phyloP scores from a whole-genome alignment of 2,113 vertebrate genomes.

The Promerops cafer region DNA sequence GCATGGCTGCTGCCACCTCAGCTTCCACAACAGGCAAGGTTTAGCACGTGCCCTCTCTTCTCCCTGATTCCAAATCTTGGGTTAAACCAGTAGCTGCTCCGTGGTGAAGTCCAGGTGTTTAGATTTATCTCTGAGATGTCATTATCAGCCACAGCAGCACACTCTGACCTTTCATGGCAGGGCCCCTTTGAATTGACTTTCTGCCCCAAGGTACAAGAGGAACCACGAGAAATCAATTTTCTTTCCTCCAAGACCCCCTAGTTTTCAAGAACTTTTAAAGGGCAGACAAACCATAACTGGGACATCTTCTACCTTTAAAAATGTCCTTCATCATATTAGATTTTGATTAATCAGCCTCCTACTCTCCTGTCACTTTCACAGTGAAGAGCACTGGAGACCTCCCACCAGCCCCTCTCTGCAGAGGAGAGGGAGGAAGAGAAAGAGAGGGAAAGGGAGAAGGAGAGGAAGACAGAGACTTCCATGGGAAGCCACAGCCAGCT shows the following conservation, averaged over 20 bases:
- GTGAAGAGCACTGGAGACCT: rapidly evolving
- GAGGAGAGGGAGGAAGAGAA: background rate
- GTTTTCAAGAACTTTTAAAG: slow-evolving; percentile 27
- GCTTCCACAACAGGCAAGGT: background rate
- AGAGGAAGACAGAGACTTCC: background rate
- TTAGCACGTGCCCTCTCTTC: background rate
- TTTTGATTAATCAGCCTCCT: background rate
- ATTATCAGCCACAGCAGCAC: background rate
- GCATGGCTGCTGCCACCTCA: background rate
- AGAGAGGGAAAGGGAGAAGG: background rate
- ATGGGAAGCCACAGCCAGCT: rapidly evolving
- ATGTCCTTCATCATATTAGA: background rate
- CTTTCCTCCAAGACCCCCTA: background rate
- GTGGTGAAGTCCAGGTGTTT: background rate
- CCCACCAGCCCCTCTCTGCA: background rate
- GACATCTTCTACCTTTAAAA: background rate
- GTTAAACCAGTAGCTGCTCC: background rate
- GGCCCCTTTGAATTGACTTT: slow-evolving; percentile 34
- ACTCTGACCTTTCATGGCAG: background rate
- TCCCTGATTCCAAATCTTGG: background rate
- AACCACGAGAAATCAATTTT: background rate
- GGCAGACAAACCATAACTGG: background rate
- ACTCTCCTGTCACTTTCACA: background rate
- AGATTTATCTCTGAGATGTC: slow-evolving; percentile 18
- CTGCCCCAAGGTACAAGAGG: background rate